Evolutionary conservation across 1,140 invertebrate species (phyloP).

Genomic region (Anthonomus grandis): DNA sequence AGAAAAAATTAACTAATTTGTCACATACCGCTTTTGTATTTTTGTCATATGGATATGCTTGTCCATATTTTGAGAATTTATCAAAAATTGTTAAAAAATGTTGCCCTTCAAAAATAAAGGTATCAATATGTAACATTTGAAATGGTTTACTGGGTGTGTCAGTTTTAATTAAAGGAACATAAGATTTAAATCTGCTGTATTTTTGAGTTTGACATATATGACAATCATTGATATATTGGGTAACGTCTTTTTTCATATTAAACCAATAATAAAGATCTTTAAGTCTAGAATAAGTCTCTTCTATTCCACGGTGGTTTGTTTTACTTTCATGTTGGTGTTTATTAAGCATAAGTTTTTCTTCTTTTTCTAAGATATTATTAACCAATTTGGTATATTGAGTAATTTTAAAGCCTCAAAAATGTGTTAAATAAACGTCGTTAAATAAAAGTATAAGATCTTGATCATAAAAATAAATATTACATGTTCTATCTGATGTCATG

Average conservation of each 20-base stretch:
- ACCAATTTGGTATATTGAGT: neutral
- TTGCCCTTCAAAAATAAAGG: neutral
- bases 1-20: slow-evolving; percentile 26
- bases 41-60: slow-evolving; percentile 18
- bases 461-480: slow-evolving; percentile 6
- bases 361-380: neutral
- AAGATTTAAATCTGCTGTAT: neutral
- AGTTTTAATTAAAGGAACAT: slow-evolving; percentile 14
- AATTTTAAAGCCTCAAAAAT: slow-evolving; percentile 4
- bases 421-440: neutral
- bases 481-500: neutral
- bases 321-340: slow-evolving; percentile 14
- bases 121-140: neutral
- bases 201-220: slow-evolving; percentile 5
- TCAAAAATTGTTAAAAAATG: slow-evolving; percentile 4
- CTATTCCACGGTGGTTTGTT: slow-evolving; percentile 25
- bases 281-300: slow-evolving; percentile 17
- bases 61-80: slow-evolving; percentile 21
- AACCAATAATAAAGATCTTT: slow-evolving; percentile 18
- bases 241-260: slow-evolving; percentile 12
- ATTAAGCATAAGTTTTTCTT: neutral
- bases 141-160: neutral
- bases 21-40: slow-evolving; percentile 14
- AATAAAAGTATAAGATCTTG: slow-evolving; percentile 8
- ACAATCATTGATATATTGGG: slow-evolving; percentile 25